Conservation (phyloP, 2,888 invertebrate species). For the Epirrhoe alternata region DNA sequence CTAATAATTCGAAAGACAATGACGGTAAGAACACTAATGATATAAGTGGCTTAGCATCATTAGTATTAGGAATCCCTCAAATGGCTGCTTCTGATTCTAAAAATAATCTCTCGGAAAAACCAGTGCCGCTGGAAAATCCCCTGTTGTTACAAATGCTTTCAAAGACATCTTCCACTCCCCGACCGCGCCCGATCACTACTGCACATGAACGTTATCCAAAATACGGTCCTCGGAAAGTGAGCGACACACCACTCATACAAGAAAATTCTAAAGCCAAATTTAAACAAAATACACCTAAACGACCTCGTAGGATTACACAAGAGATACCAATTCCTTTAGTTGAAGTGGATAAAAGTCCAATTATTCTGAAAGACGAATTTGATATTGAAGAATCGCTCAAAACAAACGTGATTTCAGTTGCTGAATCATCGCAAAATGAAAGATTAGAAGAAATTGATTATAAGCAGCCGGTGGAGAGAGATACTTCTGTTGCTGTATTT, state of each 20-base stretch:
- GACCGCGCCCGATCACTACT: background rate
- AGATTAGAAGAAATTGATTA: too few species aligned
- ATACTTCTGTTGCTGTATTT: background rate
- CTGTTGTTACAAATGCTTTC: constrained; percentile 8
- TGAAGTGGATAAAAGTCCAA: background rate
- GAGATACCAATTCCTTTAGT: background rate
- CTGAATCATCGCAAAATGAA: background rate
- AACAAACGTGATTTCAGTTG: background rate
- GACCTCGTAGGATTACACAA: background rate
- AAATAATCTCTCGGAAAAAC: background rate
- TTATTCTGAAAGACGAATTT: background rate
- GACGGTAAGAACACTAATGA: too few species aligned
- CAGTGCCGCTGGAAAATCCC: background rate
- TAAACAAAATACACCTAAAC: too few species aligned
- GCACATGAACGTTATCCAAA: background rate
- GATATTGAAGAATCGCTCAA: constrained; percentile 8
- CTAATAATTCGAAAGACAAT: too few species aligned
- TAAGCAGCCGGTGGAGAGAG: background rate
- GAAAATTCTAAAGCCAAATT: background rate
- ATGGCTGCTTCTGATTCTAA: background rate
- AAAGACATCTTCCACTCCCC: background rate
- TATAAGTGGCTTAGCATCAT: too few species aligned
- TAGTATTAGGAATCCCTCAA: background rate
- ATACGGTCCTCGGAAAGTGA: background rate
- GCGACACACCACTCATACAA: background rate